phyloP scores from a whole-genome alignment of 2,888 invertebrate species.

The Mactromeris polynyma region DNA sequence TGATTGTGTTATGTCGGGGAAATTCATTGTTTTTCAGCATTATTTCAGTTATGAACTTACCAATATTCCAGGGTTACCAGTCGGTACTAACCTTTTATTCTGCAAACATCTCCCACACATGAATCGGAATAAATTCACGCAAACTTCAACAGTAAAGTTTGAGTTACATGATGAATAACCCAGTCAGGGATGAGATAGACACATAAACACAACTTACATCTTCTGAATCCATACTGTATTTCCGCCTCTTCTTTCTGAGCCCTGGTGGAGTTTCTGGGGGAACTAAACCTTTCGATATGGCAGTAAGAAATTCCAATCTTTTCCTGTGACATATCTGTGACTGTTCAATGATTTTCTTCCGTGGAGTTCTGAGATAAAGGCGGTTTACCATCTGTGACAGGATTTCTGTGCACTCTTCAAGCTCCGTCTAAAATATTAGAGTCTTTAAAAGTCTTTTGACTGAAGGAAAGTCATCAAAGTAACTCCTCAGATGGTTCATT shows the following conservation, averaged over 20 bases:
- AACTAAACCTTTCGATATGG: slow-evolving; percentile 89
- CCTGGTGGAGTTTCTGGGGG: slow-evolving; percentile 90
- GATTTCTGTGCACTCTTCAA: slow-evolving; percentile 91
- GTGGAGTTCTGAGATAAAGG: slow-evolving; percentile 90
- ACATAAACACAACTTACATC: slow-evolving; percentile 84
- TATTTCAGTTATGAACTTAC: too few species aligned
- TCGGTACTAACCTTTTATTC: too few species aligned
- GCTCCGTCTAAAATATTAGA: slow-evolving; percentile 89
- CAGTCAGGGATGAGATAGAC: too few species aligned
- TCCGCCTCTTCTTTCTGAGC: slow-evolving; percentile 87
- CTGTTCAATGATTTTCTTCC: slow-evolving; percentile 90
- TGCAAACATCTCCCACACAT: too few species aligned
- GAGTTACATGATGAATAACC: too few species aligned
- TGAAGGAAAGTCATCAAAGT: too few species aligned
- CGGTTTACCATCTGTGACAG: slow-evolving; percentile 91
- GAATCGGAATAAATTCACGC: too few species aligned
- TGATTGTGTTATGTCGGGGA: too few species aligned
- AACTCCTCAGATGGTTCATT: too few species aligned
- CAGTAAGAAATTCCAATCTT: slow-evolving; percentile 90
- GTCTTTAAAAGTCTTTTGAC: not conserved
- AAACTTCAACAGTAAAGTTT: too few species aligned
- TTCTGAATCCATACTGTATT: slow-evolving; percentile 84
- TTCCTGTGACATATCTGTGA: slow-evolving; percentile 90
- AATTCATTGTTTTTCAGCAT: too few species aligned
- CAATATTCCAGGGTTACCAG: too few species aligned